Percentiles rank a stretch among this genome's conserved stretches.
These are phyloP conservation scores for Temnothorax ravouxi DNA, from an alignment of 2,888 invertebrate genomes.

Conservation along the genomic window DNA sequence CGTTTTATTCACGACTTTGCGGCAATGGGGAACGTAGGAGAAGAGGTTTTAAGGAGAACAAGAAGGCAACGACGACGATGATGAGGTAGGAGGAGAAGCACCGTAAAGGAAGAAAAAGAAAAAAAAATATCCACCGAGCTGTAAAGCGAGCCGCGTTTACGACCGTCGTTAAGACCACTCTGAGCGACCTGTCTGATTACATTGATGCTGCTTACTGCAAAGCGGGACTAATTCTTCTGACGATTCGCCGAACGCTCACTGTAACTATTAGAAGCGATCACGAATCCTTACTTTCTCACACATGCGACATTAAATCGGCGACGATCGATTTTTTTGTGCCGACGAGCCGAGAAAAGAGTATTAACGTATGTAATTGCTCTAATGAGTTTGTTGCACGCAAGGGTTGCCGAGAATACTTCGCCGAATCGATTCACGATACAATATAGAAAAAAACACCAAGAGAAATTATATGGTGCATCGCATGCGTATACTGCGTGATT, in stretches of 20 bases:
- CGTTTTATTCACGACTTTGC: constrained; percentile 62
- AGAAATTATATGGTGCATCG: not conserved
- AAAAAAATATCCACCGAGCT: constrained; percentile 68
- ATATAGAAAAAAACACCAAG: not conserved
- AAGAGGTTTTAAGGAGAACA: constrained; percentile 53
- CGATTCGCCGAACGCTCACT: constrained; percentile 41
- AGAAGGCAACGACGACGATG: constrained; percentile 48
- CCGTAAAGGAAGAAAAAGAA: constrained; percentile 62
- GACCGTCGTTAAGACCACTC: constrained; percentile 82
- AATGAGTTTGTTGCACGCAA: constrained; percentile 22
- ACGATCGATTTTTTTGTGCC: constrained; percentile 17
- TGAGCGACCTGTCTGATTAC: constrained; percentile 82
- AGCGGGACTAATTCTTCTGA: constrained; percentile 56
- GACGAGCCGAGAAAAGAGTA: not conserved
- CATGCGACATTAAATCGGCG: constrained; percentile 4
- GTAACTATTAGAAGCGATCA: constrained; percentile 25
- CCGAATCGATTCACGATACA: constrained; percentile 8
- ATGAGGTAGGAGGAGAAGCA: constrained; percentile 54
- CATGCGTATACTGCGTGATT: not conserved
- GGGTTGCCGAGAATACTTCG: not conserved
- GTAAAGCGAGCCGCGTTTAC: constrained; percentile 83
- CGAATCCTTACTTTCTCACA: not conserved
- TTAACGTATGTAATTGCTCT: constrained; percentile 19
- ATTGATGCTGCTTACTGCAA: constrained; percentile 81
- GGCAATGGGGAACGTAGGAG: constrained; percentile 43